A percentile compares a stretch with the other conserved stretches of the same genome.
These are phyloP conservation scores for Dioctria linearis DNA, from an alignment of 2,888 invertebrate species.

Conservation along the genomic window DNA sequence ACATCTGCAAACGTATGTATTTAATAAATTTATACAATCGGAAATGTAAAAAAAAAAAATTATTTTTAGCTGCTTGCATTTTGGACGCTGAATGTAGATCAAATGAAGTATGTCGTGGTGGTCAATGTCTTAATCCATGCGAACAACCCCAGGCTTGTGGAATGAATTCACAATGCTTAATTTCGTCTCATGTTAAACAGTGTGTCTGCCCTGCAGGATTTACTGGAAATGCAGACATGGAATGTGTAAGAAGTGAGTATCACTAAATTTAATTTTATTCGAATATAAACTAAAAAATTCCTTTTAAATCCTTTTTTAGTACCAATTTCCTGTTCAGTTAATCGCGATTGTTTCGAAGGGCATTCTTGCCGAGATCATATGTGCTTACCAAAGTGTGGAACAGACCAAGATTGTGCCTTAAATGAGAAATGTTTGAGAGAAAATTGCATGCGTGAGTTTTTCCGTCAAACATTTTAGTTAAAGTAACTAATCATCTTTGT, in stretches of 20 bases:
- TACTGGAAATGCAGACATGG: slow-evolving; percentile 86
- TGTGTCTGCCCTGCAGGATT: slow-evolving; percentile 89
- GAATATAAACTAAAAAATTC: neutral
- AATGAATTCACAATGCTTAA: slow-evolving; percentile 84
- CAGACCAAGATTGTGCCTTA: slow-evolving; percentile 87
- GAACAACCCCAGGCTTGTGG: slow-evolving; percentile 84
- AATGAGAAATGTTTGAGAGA: slow-evolving; percentile 91
- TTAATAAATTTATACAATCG: neutral
- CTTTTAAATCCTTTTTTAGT: slow-evolving; percentile 72
- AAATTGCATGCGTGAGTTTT: slow-evolving; percentile 82
- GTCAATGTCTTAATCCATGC: slow-evolving; percentile 88
- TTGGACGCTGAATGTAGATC: slow-evolving; percentile 85
- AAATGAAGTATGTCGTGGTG: slow-evolving; percentile 84
- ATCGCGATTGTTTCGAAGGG: slow-evolving; percentile 80
- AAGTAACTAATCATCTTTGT: too few relatives aligned
- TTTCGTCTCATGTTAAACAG: slow-evolving; percentile 81
- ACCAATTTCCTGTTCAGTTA: slow-evolving; percentile 81
- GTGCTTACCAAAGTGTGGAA: slow-evolving; percentile 83
- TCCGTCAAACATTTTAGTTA: slow-evolving; percentile 36
- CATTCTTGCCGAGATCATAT: slow-evolving; percentile 85
- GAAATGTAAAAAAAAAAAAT: slow-evolving; percentile 46
- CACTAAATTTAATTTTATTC: neutral
- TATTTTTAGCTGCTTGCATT: slow-evolving; percentile 79
- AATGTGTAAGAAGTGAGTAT: slow-evolving; percentile 86
- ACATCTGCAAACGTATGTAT: slow-evolving; percentile 83